Percentiles rank a stretch among this genome's conserved stretches.
These are phyloP conservation scores for Drosophila willistoni DNA, from an alignment of 1,140 invertebrate genomes.

Conservation along the genomic window DNA sequence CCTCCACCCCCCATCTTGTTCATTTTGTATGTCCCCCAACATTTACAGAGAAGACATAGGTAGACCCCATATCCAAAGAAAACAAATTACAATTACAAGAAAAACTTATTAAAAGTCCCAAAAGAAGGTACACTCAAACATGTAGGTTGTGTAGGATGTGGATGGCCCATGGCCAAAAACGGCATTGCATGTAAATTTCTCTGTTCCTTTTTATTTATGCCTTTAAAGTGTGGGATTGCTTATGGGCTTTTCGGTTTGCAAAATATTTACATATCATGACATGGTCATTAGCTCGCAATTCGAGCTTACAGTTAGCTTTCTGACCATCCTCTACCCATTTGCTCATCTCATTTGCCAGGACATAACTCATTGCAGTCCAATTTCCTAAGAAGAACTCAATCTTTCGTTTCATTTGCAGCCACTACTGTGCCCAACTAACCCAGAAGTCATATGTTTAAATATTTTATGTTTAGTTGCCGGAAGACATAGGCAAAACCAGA, in stretches of 20 bases:
- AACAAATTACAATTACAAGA: conserved; percentile 83
- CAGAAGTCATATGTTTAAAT: conserved; percentile 69
- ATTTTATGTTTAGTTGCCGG: conserved; percentile 58
- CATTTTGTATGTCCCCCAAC: conserved; percentile 19
- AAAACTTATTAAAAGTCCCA: conserved; percentile 81
- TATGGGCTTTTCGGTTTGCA: conserved; percentile 52
- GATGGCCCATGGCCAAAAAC: conserved; percentile 70
- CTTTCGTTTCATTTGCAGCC: not conserved
- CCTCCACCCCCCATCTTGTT: conserved; percentile 15
- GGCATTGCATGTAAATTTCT: conserved; percentile 70
- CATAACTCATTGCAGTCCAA: conserved; percentile 65
- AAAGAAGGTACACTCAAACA: conserved; percentile 21
- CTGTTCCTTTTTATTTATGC: conserved; percentile 58
- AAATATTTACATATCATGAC: conserved; percentile 79
- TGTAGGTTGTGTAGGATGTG: conserved; percentile 51
- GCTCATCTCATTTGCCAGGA: conserved; percentile 45
- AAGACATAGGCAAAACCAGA: conserved; percentile 27
- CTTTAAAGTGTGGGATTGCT: conserved; percentile 68
- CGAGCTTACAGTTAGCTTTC: conserved; percentile 48
- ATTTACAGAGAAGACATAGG: conserved; percentile 23
- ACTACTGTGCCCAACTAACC: conserved; percentile 77
- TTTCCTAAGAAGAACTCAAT: conserved; percentile 52
- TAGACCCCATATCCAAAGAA: conserved; percentile 56
- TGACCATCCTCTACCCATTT: conserved; percentile 24
- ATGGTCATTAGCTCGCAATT: conserved; percentile 71